phyloP scores from a whole-genome alignment of 92 coral and sea anemone genomes.

The Umimayanthus kanabou region DNA sequence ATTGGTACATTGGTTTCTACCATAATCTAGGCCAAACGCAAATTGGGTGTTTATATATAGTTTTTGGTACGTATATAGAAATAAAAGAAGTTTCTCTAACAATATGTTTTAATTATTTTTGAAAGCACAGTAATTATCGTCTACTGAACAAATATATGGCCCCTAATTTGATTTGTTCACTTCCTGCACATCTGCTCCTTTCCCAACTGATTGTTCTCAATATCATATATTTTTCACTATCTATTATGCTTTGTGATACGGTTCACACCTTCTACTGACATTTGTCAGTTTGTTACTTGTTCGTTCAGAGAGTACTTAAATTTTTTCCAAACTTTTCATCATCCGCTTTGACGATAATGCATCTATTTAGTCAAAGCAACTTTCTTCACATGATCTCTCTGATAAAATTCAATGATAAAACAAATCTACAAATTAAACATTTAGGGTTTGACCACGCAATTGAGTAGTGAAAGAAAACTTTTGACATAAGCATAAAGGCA shows the following conservation, averaged over 20 bases:
- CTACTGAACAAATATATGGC: no score
- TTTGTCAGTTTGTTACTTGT: background rate
- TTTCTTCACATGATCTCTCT: background rate
- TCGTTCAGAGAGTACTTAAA: background rate
- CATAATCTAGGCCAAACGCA: background rate
- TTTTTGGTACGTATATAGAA: background rate
- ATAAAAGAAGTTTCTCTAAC: background rate
- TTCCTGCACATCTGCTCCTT: background rate
- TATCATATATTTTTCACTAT: no score
- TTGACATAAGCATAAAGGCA: no score
- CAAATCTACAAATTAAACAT: background rate
- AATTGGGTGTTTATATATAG: no score
- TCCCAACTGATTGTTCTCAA: background rate
- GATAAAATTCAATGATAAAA: background rate
- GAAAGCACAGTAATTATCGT: background rate
- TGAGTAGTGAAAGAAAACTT: background rate
- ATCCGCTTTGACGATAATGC: background rate
- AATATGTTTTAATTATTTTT: no score
- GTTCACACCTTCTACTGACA: no score
- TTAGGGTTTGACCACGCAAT: background rate
- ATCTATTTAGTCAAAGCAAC: background rate
- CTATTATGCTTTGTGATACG: no score
- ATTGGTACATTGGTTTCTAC: background rate
- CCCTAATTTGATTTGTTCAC: background rate
- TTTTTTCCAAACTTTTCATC: background rate